Evolutionary conservation across 2,113 vertebrate species (phyloP).

Genomic region (Ictalurus furcatus): DNA sequence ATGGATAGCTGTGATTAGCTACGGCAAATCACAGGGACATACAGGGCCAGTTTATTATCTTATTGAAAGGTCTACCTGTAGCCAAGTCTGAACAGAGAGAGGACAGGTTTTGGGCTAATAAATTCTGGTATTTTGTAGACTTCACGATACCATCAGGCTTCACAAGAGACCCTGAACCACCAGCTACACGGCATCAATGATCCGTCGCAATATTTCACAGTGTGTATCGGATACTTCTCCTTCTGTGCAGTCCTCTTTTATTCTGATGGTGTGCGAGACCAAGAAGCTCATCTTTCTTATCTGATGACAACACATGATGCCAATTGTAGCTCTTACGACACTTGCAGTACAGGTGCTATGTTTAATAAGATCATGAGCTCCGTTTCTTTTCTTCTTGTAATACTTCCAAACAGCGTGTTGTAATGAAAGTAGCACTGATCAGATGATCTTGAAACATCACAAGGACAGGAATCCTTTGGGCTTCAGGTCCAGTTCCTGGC

Average conservation of each 20-base stretch:
- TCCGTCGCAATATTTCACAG: background rate
- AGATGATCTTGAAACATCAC: background rate
- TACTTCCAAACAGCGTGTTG: background rate
- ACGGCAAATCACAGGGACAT: background rate
- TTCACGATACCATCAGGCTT: background rate
- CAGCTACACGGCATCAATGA: background rate
- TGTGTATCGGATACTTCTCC: background rate
- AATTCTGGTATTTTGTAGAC: background rate
- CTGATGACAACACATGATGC: background rate
- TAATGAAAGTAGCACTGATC: background rate
- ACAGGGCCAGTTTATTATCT: background rate
- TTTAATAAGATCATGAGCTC: background rate
- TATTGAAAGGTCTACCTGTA: background rate
- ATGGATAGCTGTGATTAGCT: background rate
- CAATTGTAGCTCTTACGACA: background rate
- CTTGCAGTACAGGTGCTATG: background rate
- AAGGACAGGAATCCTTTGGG: background rate
- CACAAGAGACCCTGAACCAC: too few relatives aligned
- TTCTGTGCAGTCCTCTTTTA: background rate
- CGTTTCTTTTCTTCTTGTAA: background rate
- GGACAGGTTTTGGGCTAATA: background rate
- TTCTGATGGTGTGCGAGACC: background rate
- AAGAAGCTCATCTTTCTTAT: too few relatives aligned
- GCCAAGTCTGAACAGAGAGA: background rate
- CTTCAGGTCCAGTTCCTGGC: background rate